Percentiles rank a stretch among this genome's conserved stretches.
phyloP scores from a whole-genome alignment of 2,113 vertebrate species.

The Tyto alba region DNA sequence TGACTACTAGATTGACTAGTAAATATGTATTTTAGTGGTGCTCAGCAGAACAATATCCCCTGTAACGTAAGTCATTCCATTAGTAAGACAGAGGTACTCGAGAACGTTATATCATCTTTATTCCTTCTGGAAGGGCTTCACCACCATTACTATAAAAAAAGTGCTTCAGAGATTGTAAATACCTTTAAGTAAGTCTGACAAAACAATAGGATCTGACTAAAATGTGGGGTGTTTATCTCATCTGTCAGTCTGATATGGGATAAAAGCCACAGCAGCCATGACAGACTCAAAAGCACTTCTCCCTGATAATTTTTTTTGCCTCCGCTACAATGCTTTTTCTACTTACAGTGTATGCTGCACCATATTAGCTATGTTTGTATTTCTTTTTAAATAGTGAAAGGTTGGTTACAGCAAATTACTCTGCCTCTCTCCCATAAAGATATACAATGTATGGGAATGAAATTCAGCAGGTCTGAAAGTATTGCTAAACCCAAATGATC shows the following conservation, averaged over 20 bases:
- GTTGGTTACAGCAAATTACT: not conserved
- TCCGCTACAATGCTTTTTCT: not conserved
- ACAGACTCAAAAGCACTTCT: not conserved
- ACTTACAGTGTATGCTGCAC: not conserved
- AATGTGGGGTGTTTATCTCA: slow-evolving; percentile 45
- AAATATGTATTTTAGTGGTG: slow-evolving; percentile 55
- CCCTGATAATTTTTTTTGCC: not conserved
- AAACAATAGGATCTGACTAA: slow-evolving; percentile 50
- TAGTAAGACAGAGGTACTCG: slow-evolving; percentile 53
- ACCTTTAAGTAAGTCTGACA: slow-evolving; percentile 50
- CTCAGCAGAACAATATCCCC: slow-evolving; percentile 27
- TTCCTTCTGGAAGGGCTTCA: slow-evolving; percentile 47
- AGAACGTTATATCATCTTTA: slow-evolving; percentile 46
- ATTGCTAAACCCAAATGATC: not conserved
- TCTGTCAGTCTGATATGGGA: slow-evolving; percentile 14
- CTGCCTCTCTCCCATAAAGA: not conserved
- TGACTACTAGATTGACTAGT: slow-evolving; percentile 39
- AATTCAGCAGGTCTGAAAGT: not conserved
- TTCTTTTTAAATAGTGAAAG: not conserved
- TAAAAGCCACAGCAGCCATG: slow-evolving; percentile 8
- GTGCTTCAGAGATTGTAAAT: slow-evolving; percentile 37
- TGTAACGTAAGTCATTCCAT: slow-evolving; percentile 66
- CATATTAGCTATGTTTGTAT: not conserved
- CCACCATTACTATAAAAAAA: slow-evolving; percentile 53
- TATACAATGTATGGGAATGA: not conserved